Evolutionary conservation across 2,113 vertebrate species (phyloP), one percentile per base, ranked within the genome.

Genomic region (Irena cyanogastra): DNA sequence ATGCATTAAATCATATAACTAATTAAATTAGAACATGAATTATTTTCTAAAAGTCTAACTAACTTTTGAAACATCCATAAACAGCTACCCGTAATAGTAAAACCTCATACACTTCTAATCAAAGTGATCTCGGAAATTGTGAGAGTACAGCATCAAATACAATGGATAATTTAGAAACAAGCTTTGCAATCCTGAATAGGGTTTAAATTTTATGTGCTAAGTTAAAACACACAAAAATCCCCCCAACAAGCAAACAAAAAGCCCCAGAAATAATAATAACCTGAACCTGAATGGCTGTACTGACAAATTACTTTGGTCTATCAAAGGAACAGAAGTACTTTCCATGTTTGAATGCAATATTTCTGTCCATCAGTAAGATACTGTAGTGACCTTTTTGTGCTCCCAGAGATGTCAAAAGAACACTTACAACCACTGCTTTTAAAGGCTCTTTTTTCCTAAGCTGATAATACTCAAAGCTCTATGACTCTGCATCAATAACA

Each of bases 401-500:
- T 64, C 35, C 20, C 17, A 47, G 0, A 3, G 31, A 89, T 11
- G 35, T 65, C 47, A 79, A 64, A 75, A 45, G 19, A 94, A 41
- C 6, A 56, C 17, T 49, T 83, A 64, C 2, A 4, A 44, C 30
- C 44, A 60, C 22, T 75, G 22, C 56, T 92, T 93, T 75, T 56
- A 74, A 97, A 95, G 72, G 61, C 53, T 90, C 53, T 21, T 53
- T 56, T 87, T 65, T 76, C 24, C 53, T 44, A 83, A 76, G 53
- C 31, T 97, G 93, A 89, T 74, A 85, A 97, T 95, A 97, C 75
- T 96, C 50, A 89, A 81, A 97, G 76, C 21, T 97, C 72, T 92
- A 47, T 87, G 89, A 97, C 75, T 96, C 91, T 95, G 77, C 87
- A 87, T 91, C 93, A 95, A 81, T 78, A 98, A 96, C 94, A 97